Evolutionary conservation across 2,797 vertebrate genomes (phyloP), one percentile per base, ranked within the genome.

Genomic region (Rhadinocentrus ornatus): DNA sequence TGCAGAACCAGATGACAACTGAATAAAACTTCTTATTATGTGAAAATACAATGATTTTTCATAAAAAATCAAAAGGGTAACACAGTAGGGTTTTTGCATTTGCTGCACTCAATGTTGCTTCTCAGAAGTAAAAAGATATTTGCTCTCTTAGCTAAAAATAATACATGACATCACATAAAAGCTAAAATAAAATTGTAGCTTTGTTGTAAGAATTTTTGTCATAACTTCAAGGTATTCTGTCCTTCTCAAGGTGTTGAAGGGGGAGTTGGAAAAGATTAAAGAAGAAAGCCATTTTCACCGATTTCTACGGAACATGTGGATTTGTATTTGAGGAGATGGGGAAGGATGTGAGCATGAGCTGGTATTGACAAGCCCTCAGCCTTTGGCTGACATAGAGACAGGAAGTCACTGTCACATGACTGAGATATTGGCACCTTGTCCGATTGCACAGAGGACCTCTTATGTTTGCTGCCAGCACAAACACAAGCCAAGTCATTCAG

Each of bases 321-420:
- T 78, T 78, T 89, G 79, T 81, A 81, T 93, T 87, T 89, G 83
- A 87, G 84, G 71, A 86, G 89, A 89, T 85, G 84, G 84, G 83
- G 78, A 83, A 84, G 83, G 86, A 90, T 92, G 89, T 89, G 79
- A 89, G 86, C 89, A 85, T 74, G 52, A 73, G 78, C 66, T 26
- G 4, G 79, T 94, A 95, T 94, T 90, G 94, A 94, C 88, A 85
- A 93, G 82, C 83, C 88, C 84, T 94, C 93, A 91, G 82, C 61
- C 71, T 84, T 81, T 80, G 90, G 90, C 84, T 87, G 90, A 89
- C 78, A 74, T 18, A 60, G 76, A 86, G 93, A 93, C 92, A 93
- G 88, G 87, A 92, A 92, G 90, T 93, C 92, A 90, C 85, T 90
- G 92, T 94, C 93, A 94, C 93, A 92, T 92, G 89, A 94, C 88